phyloP scores from a whole-genome alignment of 2,797 vertebrate genomes.

The Cottoperca gobio region DNA sequence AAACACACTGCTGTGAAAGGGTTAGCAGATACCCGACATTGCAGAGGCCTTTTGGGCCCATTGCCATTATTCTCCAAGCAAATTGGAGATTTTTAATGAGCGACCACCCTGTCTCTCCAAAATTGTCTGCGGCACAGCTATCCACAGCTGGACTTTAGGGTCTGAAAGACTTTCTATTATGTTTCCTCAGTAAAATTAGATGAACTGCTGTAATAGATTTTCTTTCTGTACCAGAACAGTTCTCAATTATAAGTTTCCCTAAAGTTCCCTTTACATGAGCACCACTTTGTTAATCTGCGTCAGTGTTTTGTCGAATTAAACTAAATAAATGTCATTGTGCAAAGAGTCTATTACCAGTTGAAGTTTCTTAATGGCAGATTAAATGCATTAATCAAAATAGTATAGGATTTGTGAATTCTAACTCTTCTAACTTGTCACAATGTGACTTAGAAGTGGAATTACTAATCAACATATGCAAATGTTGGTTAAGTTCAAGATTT shows the following conservation, averaged over 20 bases:
- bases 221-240: constrained; percentile 29
- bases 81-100: constrained; percentile 80
- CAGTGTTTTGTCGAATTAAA: constrained; percentile 20
- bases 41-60: constrained; percentile 56
- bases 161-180: constrained; percentile 65
- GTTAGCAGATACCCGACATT: constrained; percentile 50
- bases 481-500: background rate
- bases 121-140: constrained; percentile 65
- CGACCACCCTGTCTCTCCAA: constrained; percentile 67
- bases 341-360: constrained; percentile 3
- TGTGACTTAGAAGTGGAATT: constrained; percentile 3
- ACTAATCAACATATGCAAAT: constrained; percentile 8
- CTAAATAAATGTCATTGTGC: background rate
- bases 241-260: constrained; percentile 29
- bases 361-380: background rate
- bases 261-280: constrained; percentile 20
- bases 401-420: constrained; percentile 10
- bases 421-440: background rate
- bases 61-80: constrained; percentile 75
- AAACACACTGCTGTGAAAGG: constrained; percentile 61
- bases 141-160: constrained; percentile 66
- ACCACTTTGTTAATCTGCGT: background rate
- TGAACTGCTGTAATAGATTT: constrained; percentile 47
- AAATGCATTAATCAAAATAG: constrained; percentile 15
- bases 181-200: constrained; percentile 64